A percentile compares a stretch with the other conserved stretches of the same genome.
phyloP scores from a whole-genome alignment of 2,888 invertebrate genomes.

The Orthonychiurus folsomi region DNA sequence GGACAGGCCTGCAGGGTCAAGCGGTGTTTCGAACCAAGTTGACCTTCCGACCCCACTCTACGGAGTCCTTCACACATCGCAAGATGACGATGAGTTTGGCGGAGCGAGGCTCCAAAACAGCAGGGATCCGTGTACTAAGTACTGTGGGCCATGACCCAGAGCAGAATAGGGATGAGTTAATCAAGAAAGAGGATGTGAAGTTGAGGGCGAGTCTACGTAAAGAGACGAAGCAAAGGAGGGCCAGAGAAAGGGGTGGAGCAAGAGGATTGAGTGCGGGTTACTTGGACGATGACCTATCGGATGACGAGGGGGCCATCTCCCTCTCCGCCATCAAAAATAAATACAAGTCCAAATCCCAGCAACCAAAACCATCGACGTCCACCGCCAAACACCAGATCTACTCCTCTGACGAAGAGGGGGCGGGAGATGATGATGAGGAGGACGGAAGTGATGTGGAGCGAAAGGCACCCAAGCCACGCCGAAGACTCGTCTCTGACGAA shows the following conservation, averaged over 20 bases:
- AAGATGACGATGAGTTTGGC: conserved; percentile 98
- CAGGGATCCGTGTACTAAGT: conserved; percentile 90
- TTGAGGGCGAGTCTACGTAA: conserved; percentile 75
- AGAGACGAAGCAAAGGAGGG: conserved; percentile 55
- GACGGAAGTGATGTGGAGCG: conserved; percentile 45
- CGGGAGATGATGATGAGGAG: conserved; percentile 25
- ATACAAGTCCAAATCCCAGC: conserved; percentile 57
- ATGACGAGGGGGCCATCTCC: conserved; percentile 79
- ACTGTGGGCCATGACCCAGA: conserved; percentile 92
- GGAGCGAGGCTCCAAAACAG: conserved; percentile 84
- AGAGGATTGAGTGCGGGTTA: conserved; percentile 49
- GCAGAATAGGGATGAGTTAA: conserved; percentile 76
- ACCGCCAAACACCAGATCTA: conserved; percentile 53
- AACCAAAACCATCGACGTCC: conserved; percentile 11
- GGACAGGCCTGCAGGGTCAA: conserved; percentile 94
- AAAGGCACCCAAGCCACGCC: conserved; percentile 65
- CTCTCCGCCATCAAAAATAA: conserved; percentile 89
- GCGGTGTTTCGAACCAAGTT: conserved; percentile 93
- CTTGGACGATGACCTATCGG: conserved; percentile 53
- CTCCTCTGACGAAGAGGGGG: conserved; percentile 75
- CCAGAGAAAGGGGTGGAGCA: conserved; percentile 48
- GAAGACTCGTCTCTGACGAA: conserved; percentile 69
- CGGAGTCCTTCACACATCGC: conserved; percentile 96
- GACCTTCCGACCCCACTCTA: conserved; percentile 95
- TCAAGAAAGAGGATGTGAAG: conserved; percentile 97